These are phyloP conservation scores for Todiramphus saurophagus DNA, from an alignment of 2,113 vertebrate genomes.

Conservation along the genomic window DNA sequence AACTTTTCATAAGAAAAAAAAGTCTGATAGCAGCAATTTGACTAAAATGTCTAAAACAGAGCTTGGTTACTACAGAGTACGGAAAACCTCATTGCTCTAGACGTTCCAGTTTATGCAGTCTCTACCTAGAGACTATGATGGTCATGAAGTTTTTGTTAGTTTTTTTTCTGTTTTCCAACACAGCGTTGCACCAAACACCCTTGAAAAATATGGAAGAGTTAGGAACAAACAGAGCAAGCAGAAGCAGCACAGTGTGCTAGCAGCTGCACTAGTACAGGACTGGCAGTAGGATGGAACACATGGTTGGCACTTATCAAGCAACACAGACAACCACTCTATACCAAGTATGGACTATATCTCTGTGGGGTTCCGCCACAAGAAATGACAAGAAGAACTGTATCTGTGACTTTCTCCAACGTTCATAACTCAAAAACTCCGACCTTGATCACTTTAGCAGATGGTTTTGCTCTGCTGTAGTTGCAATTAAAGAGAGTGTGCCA, in stretches of 20 bases:
- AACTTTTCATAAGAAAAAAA: not conserved
- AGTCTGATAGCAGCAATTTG: not conserved
- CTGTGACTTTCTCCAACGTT: constrained; percentile 40
- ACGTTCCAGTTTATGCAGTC: not conserved
- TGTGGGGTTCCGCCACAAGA: not conserved
- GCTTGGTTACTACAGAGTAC: not conserved
- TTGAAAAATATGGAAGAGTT: not conserved
- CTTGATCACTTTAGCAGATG: constrained; percentile 67
- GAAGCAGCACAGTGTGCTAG: not conserved
- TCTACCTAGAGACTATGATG: not conserved
- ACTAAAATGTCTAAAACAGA: not conserved
- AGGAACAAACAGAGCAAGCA: not conserved
- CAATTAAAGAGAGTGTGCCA: constrained; percentile 66
- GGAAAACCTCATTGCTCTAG: not conserved
- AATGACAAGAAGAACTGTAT: constrained; percentile 43
- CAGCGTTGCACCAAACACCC: not conserved
- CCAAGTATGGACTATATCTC: not conserved
- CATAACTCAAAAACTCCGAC: constrained; percentile 59
- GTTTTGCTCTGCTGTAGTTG: constrained; percentile 59
- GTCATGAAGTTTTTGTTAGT: not conserved
- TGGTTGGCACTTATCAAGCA: constrained; percentile 5
- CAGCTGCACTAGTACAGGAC: not conserved
- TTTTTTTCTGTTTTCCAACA: not conserved
- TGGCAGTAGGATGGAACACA: constrained; percentile 28
- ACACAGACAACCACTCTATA: not conserved